Conservation (phyloP, 2,113 vertebrate species). For the Cyprinodon brontotheroides region DNA sequence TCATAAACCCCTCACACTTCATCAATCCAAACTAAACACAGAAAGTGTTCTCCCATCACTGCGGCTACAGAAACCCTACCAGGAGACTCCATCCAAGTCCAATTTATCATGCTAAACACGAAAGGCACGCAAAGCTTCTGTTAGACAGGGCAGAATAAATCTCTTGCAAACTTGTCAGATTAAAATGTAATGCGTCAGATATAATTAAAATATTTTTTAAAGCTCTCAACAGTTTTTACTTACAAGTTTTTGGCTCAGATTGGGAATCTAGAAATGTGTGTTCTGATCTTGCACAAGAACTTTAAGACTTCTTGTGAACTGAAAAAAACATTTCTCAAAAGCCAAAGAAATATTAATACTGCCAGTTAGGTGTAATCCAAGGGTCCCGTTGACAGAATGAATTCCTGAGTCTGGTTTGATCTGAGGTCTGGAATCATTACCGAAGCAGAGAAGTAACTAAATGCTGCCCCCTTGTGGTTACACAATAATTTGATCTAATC, state of each 20-base stretch:
- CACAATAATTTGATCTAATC: not conserved
- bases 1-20: not conserved
- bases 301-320: not conserved
- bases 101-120: not conserved
- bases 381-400: not conserved
- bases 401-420: not conserved
- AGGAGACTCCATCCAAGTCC: not conserved
- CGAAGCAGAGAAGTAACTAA: not conserved
- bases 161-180: not conserved
- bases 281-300: not conserved
- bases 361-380: not conserved
- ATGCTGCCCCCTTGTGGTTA: slow-evolving; percentile 59
- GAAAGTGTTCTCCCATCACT: not conserved
- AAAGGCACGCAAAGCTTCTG: not conserved
- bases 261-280: not conserved
- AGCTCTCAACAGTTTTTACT: not conserved
- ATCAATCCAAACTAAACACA: not conserved
- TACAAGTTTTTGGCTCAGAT: not conserved
- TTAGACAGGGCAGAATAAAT: not conserved
- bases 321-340: slow-evolving; percentile 3
- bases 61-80: not conserved
- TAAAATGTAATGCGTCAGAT: not conserved
- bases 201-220: not conserved
- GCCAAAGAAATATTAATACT: not conserved
- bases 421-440: not conserved